Base-by-base conservation (phyloP, 2,797 vertebrate genomes). In the Limosa lapponica region DNA sequence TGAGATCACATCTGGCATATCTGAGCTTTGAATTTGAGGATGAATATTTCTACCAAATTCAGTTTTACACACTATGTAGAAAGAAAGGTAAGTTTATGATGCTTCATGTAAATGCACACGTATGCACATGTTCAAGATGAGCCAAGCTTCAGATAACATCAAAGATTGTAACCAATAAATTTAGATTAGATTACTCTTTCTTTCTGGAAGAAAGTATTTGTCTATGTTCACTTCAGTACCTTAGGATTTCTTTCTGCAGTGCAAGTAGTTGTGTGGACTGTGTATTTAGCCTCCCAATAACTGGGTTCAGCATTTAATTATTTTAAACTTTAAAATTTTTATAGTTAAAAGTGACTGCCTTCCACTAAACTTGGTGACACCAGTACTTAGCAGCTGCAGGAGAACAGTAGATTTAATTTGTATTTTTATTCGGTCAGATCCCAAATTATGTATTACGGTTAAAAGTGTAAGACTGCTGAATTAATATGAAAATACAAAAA, bases 61-160 rank as follows among this genome's bases (percentile, higher is more conserved):
- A 34, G 5, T 65, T 82, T 73, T 77, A 70, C 19, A 78, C 39
- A 41, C 9, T 9, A 5, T 25, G 5, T 25, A 65, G 49, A 52
- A 49, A 41, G 14, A 57, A 64, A 82, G 1, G 0, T 34, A 51
- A 37, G 25, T 5, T 57, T 37, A 7, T 44, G 25, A 27, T 24
- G 24, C 5, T 69, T 65, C 14, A 20, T 27, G 8, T 51, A 51
- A 71, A 30, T 48, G 12, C 6, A 39, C 16, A 44, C 0, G 0
- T 43, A 8, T 39, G 14, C 11, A 17, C 0, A 0, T 11, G 27
- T 67, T 75, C 22, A 32, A 69, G 44, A 16, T 28, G 62, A 75
- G 13, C 16, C 24, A 66, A 28, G 43, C 25, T n/a, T 55, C 34
- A 27, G 20, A 30, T 1, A 52, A 30, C 34, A 57, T 1, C 34